Base-by-base conservation (phyloP, 2,113 vertebrate species). In the Microcebus murinus region DNA sequence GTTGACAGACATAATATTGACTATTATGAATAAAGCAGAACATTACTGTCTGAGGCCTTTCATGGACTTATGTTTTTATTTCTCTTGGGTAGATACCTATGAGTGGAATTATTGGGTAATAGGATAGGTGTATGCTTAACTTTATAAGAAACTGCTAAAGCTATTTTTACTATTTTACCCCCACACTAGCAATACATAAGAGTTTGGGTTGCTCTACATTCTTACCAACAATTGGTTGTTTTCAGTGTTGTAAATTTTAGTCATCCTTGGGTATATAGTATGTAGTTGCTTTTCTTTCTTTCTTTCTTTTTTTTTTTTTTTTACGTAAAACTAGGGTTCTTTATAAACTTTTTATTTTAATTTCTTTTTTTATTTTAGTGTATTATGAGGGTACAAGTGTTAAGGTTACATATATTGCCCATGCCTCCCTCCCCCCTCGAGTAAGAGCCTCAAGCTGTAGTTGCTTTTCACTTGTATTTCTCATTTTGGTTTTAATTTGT, bases 401-500 rank as follows among this genome's bases (percentile, higher is more conserved):
- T 42, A 42, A 42, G 42, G 42, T 42, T 42, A 42, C 42, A 42
- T 42, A 42, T 42, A 42, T 42, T 42, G 42, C 4, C 42, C 42
- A 42, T 42, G 42, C 42, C 42, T 42, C 5, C 42, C 42, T 42
- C 42, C 42, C 42, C 42, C 42, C 42, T 42, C 42, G 42, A 42
- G 42, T 42, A 42, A 42, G 42, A 42, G 42, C 42, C 42, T 42
- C 42, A 42, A 42, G 42, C 42, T 45, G 42, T 45, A 45, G 42
- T 45, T 45, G n/a, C n/a, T 71, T 87, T 83, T 91, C 83, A 65
- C 79, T 71, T 94, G 45, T 87, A 59, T 94, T 94, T 95, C 67
- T 90, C 39, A 42, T 91, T 96, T 36, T 90, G 45, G 13, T 83
- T 87, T 87, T 76, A 50, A 31, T 94, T 77, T 92, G 10, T 70